Evolutionary conservation across 1,140 invertebrate species (phyloP).

Genomic region (Leucophenga varia): DNA sequence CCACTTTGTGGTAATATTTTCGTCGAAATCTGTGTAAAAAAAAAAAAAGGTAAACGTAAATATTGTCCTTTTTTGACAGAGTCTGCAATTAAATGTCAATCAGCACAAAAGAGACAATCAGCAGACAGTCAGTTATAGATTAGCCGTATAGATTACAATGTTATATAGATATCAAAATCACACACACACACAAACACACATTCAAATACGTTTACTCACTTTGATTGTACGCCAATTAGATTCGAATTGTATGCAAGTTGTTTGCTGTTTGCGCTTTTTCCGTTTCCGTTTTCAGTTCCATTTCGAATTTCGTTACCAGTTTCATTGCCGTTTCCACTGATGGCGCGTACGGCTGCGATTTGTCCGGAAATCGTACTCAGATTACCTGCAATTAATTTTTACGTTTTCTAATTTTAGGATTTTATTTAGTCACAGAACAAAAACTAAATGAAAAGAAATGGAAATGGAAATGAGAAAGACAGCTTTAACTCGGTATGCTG

Average conservation of each 20-base stretch:
- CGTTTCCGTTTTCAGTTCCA: too few relatives aligned
- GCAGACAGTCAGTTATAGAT: too few relatives aligned
- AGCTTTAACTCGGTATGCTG: too few relatives aligned
- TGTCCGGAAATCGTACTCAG: constrained; percentile 30
- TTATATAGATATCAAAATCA: not conserved
- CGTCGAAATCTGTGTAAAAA: constrained; percentile 59
- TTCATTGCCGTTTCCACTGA: constrained; percentile 20
- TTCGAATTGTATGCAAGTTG: constrained; percentile 29
- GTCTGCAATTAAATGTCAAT: constrained; percentile 5
- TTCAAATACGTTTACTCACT: constrained; percentile 19
- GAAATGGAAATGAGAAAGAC: too few relatives aligned
- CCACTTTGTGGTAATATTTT: constrained; percentile 59
- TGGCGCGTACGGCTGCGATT: constrained; percentile 16
- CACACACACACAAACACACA: too few relatives aligned
- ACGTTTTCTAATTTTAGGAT: too few relatives aligned
- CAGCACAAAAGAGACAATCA: too few relatives aligned
- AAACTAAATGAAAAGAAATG: not conserved
- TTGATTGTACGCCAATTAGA: constrained; percentile 49
- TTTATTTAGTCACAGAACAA: not conserved
- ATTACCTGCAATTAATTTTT: constrained; percentile 27
- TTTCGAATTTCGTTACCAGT: too few relatives aligned
- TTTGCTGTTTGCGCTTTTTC: constrained; percentile 30
- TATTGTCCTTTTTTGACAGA: too few relatives aligned
- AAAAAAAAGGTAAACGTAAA: constrained; percentile 5
- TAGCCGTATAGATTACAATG: not conserved